These are phyloP conservation scores for Hylyphantes graminicola DNA, from an alignment of 1,140 invertebrate genomes.

Conservation along the genomic window DNA sequence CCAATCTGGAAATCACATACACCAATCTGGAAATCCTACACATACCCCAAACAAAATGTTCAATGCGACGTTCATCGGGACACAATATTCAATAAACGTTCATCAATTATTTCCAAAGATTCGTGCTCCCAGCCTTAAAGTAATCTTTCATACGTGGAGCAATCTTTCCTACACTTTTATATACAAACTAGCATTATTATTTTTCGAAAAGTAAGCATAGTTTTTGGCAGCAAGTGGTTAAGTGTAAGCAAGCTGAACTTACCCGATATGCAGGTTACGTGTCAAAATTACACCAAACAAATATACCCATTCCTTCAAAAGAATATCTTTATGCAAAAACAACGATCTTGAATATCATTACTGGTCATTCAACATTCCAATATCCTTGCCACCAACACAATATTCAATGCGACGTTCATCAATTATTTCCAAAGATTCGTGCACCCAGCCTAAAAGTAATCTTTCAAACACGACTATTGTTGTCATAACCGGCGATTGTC, in stretches of 20 bases:
- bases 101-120: neutral
- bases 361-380: neutral
- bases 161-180: too few species aligned
- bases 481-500: conserved; percentile 42
- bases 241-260: too few species aligned
- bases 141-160: conserved; percentile 30
- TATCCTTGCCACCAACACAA: neutral
- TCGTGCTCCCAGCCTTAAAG: conserved; percentile 1
- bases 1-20: neutral
- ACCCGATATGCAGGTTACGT: too few species aligned
- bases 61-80: neutral
- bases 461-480: conserved; percentile 30
- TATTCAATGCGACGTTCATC: neutral
- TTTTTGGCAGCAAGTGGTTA: too few species aligned
- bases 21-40: neutral
- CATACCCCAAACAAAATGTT: neutral
- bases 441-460: conserved; percentile 33
- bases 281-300: too few species aligned
- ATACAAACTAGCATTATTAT: too few species aligned
- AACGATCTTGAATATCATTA: too few species aligned
- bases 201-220: too few species aligned
- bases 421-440: neutral
- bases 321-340: too few species aligned
- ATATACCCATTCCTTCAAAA: too few species aligned
- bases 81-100: neutral